These are phyloP conservation scores for Nomada goodeniana DNA, from an alignment of 2,888 invertebrate genomes.

Conservation along the genomic window DNA sequence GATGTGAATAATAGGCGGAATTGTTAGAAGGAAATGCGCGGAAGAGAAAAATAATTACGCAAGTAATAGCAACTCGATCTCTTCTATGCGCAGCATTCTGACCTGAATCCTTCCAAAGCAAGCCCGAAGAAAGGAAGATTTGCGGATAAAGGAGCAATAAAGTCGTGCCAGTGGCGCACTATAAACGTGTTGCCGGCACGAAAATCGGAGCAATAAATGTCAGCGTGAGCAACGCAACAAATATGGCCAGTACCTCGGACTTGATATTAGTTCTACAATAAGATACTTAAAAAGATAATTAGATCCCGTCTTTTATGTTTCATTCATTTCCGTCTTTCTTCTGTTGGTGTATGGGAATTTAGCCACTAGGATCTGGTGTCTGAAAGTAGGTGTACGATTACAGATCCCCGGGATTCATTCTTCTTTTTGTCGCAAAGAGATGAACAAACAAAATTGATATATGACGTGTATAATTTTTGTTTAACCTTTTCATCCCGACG, in stretches of 20 bases:
- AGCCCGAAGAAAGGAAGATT: conserved; percentile 6
- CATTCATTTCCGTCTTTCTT: not conserved
- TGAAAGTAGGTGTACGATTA: not conserved
- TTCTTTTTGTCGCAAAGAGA: too few relatives aligned
- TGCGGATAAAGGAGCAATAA: conserved; percentile 29
- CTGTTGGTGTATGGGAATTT: not conserved
- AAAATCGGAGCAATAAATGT: conserved; percentile 18
- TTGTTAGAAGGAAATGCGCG: too few relatives aligned
- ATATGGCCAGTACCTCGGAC: conserved; percentile 2
- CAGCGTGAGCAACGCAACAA: conserved; percentile 23
- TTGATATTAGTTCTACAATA: not conserved
- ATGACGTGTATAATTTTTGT: too few relatives aligned
- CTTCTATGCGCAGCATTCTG: conserved; percentile 21
- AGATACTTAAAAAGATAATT: not conserved
- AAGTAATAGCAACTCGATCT: not conserved
- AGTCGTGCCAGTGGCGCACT: conserved; percentile 17
- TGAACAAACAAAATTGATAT: too few relatives aligned
- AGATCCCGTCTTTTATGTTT: not conserved
- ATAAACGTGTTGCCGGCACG: conserved; percentile 30
- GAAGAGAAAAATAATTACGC: not conserved
- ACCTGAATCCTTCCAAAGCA: conserved; percentile 45
- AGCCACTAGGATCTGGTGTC: not conserved
- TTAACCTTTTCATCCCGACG: too few relatives aligned
- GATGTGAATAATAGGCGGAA: too few relatives aligned
- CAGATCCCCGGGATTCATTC: not conserved